Evolutionary conservation across 2,113 vertebrate genomes (phyloP).

Genomic region (Notothenia rossii): DNA sequence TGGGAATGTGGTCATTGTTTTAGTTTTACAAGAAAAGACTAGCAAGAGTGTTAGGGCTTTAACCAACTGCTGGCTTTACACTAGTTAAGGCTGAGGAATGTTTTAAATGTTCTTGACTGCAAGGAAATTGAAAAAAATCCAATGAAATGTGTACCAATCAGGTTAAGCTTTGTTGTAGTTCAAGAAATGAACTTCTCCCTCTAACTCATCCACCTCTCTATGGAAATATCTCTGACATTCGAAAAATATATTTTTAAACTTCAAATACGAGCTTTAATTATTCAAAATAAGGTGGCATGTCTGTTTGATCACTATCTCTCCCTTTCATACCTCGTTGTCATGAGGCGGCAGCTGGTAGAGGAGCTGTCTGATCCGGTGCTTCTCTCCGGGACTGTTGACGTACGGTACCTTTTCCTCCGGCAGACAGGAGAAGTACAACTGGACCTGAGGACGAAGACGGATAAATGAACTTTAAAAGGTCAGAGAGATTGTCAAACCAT

Average conservation of each 20-base stretch:
- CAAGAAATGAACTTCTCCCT: no score
- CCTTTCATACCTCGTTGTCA: conserved; percentile 91
- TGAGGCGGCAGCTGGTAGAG: conserved; percentile 96
- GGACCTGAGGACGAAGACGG: conserved; percentile 82
- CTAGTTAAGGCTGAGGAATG: no score
- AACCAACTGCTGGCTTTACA: conserved; percentile 39
- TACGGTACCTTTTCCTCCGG: conserved; percentile 96
- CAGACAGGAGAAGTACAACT: conserved; percentile 94
- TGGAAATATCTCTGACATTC: background rate
- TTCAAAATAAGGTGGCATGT: background rate
- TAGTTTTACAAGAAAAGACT: conserved; percentile 35
- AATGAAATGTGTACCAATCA: no score
- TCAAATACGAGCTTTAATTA: background rate
- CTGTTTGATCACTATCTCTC: background rate
- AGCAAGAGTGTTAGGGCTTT: conserved; percentile 21
- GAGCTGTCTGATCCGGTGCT: conserved; percentile 94
- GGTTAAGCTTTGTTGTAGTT: no score
- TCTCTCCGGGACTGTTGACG: conserved; percentile 95
- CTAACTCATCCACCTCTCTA: no score
- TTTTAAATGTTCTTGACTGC: no score
- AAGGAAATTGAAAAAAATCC: no score
- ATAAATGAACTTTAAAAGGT: conserved; percentile 6
- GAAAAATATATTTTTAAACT: background rate
- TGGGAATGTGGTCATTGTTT: conserved; percentile 55
- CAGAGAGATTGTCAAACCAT: background rate